Conservation (phyloP, 2,888 invertebrate genomes). For the Dryocosmus kuriphilus region DNA sequence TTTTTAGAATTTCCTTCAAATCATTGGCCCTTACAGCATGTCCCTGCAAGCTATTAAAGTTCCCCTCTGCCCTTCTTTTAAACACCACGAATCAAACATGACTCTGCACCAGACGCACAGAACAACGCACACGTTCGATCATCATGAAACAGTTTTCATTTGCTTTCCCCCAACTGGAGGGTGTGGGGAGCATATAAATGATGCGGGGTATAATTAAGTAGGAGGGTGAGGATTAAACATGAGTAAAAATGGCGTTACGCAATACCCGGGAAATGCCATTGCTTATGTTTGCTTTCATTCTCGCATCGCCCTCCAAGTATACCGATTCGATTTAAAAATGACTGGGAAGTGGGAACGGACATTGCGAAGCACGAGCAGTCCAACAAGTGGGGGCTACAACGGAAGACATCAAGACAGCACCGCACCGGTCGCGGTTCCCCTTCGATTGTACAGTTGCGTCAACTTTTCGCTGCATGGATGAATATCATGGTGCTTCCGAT, state of each 20-base stretch:
- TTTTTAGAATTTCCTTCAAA: conserved; percentile 21
- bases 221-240: conserved; percentile 25
- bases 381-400: neutral
- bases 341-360: conserved; percentile 30
- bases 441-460: conserved; percentile 13
- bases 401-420: neutral
- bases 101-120: neutral
- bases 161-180: conserved; percentile 9
- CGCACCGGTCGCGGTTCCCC: conserved; percentile 9
- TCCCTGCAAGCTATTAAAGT: neutral
- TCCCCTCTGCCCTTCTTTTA: neutral
- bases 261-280: conserved; percentile 14
- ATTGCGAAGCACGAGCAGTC: conserved; percentile 7
- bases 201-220: conserved; percentile 20
- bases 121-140: conserved; percentile 14
- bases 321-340: conserved; percentile 29
- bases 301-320: neutral
- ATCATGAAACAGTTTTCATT: conserved; percentile 29
- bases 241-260: conserved; percentile 34
- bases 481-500: conserved; percentile 23
- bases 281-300: neutral
- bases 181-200: neutral
- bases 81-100: conserved; percentile 29
- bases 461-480: conserved; percentile 3
- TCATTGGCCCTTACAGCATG: neutral